A percentile compares a stretch with the other conserved stretches of the same genome.
Evolutionary conservation across 2,888 invertebrate species (phyloP).

Genomic region (Leucoma salicis): DNA sequence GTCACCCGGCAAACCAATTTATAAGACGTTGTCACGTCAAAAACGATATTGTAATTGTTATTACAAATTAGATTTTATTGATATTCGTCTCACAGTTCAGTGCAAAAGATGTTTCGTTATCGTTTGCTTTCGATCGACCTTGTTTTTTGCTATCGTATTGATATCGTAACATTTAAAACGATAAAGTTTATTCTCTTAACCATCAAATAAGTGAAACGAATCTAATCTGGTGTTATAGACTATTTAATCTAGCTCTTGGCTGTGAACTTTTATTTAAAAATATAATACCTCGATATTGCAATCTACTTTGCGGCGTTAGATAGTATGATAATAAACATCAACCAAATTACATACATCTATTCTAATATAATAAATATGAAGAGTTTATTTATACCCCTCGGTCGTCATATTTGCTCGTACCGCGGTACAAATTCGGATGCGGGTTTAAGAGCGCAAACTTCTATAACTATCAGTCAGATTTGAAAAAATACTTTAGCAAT

Average conservation of each 20-base stretch:
- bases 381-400: no score
- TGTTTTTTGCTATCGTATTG: conserved; percentile 8
- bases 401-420: no score
- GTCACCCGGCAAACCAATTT: no score
- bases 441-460: no score
- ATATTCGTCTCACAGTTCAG: conserved; percentile 6
- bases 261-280: neutral
- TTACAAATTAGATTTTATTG: conserved; percentile 6
- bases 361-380: no score
- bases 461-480: no score
- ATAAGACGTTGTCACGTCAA: no score
- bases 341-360: no score
- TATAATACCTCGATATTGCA: neutral
- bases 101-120: conserved; percentile 17
- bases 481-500: no score
- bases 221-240: conserved; percentile 1
- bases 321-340: no score
- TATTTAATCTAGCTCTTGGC: neutral
- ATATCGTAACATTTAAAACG: conserved; percentile 8
- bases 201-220: conserved; percentile 5
- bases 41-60: neutral
- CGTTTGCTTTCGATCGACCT: conserved; percentile 18
- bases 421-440: no score
- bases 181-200: conserved; percentile 3
- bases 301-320: no score